These are phyloP conservation scores for Sceloporus undulatus DNA, from an alignment of 2,113 vertebrate species.

Conservation along the genomic window DNA sequence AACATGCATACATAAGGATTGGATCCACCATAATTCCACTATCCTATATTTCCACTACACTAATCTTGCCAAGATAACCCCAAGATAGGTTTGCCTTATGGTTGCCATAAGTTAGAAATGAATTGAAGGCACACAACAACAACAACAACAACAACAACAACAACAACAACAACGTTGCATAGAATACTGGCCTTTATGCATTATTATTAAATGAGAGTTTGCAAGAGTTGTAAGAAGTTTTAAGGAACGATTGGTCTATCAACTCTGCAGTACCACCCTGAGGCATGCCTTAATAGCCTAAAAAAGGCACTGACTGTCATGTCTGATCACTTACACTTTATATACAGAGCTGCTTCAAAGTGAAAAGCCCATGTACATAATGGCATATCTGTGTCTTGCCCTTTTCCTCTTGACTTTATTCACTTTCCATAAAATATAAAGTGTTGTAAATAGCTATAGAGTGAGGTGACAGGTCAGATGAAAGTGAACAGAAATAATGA, in stretches of 20 bases:
- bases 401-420: conserved; percentile 34
- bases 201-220: conserved; percentile 57
- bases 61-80: too few species aligned
- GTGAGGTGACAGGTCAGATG: conserved; percentile 58
- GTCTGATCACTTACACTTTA: conserved; percentile 47
- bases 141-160: too few species aligned
- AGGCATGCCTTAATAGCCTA: conserved; percentile 47
- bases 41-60: too few species aligned
- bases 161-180: too few species aligned
- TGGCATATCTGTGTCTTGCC: conserved; percentile 39
- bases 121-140: too few species aligned
- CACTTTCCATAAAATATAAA: conserved; percentile 43
- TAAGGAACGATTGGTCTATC: conserved; percentile 44
- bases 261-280: conserved; percentile 12
- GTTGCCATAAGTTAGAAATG: too few species aligned
- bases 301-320: conserved; percentile 33
- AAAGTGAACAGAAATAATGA: conserved; percentile 62
- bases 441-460: background rate
- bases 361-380: conserved; percentile 51
- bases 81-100: too few species aligned
- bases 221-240: conserved; percentile 43
- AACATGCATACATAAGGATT: too few species aligned
- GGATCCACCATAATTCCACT: too few species aligned
- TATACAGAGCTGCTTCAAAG: background rate
- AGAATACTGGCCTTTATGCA: conserved; percentile 14